Conservation (phyloP, 2,888 invertebrate species). For the Orthosia incerta region DNA sequence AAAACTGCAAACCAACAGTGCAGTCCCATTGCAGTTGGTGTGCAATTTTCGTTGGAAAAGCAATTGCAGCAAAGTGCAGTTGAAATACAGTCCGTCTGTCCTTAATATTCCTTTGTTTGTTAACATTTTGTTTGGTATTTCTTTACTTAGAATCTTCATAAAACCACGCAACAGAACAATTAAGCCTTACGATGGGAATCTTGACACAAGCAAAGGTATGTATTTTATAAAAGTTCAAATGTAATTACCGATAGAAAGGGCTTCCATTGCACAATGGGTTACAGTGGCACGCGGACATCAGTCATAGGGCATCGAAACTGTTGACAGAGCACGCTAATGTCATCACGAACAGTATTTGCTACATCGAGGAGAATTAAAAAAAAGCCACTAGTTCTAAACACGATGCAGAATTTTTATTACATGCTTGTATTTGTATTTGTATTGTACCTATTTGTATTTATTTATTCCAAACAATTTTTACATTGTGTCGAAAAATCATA, state of each 20-base stretch:
- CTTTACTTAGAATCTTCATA: background rate
- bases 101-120: too few relatives aligned
- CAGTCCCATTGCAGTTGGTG: background rate
- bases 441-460: too few relatives aligned
- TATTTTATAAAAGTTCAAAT: constrained; percentile 60
- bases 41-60: too few relatives aligned
- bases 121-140: constrained; percentile 3
- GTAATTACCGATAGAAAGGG: constrained; percentile 57
- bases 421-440: too few relatives aligned
- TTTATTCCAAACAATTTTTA: too few relatives aligned
- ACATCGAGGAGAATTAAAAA: too few relatives aligned
- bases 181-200: constrained; percentile 15
- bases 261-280: constrained; percentile 50
- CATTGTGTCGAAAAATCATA: too few relatives aligned
- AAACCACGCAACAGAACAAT: constrained; percentile 27
- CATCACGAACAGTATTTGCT: background rate
- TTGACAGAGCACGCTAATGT: constrained; percentile 45
- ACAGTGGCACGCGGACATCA: constrained; percentile 32
- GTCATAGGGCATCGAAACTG: constrained; percentile 14
- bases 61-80: too few relatives aligned
- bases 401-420: too few relatives aligned
- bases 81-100: too few relatives aligned
- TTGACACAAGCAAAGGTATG: constrained; percentile 24
- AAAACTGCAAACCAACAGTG: too few relatives aligned
- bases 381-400: too few relatives aligned